Conservation (phyloP, 2,113 vertebrate species). For the Notarius quadriscutis region DNA sequence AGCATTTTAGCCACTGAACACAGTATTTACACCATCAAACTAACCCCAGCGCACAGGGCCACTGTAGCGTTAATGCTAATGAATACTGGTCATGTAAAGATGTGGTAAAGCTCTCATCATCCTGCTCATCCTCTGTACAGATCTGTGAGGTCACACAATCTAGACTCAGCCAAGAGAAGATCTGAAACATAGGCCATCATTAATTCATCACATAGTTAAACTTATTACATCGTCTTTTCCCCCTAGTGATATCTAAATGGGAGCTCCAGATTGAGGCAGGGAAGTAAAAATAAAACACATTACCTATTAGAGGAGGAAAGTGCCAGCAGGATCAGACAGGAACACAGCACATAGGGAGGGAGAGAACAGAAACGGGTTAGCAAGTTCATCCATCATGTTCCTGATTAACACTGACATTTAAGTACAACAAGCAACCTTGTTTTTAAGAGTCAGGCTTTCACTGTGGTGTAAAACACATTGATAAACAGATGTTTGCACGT, state of each 20-base stretch:
- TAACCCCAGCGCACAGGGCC: background rate
- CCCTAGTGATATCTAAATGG: constrained; percentile 9
- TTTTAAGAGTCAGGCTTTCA: background rate
- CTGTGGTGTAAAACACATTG: background rate
- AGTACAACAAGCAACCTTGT: background rate
- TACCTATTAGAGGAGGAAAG: constrained; percentile 33
- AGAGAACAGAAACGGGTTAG: constrained; percentile 25
- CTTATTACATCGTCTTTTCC: constrained; percentile 19
- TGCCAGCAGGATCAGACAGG: constrained; percentile 2
- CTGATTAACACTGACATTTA: constrained; percentile 14
- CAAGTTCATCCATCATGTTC: constrained; percentile 15
- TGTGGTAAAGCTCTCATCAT: background rate
- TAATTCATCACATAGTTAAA: constrained; percentile 19
- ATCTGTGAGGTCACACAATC: background rate
- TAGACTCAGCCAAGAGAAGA: background rate
- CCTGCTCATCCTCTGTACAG: background rate
- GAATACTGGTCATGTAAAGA: background rate
- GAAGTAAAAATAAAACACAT: constrained; percentile 47
- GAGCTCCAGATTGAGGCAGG: constrained; percentile 13
- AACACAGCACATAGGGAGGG: constrained; percentile 19
- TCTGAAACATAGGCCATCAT: constrained; percentile 4
- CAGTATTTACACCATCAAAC: background rate
- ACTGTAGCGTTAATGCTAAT: background rate
- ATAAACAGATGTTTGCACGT: background rate
- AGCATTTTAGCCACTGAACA: background rate